Conservation (phyloP, 2,113 vertebrate species). For the Cyanoderma ruficeps region DNA sequence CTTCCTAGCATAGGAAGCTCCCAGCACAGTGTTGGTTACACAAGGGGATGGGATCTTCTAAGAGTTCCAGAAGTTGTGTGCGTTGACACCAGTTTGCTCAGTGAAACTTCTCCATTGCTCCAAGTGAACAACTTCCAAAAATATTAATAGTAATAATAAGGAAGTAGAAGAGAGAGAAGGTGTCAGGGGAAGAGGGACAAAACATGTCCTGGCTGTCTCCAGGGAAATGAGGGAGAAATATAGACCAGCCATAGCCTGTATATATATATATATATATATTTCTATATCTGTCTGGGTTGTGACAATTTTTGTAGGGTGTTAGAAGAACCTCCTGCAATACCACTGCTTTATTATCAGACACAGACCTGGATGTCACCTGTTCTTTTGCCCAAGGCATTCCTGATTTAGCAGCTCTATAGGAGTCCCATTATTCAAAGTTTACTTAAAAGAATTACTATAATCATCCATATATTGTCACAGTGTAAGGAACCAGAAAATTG, state of each 20-base stretch:
- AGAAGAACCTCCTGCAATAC: not conserved
- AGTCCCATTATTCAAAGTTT: conserved; percentile 11
- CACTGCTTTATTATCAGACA: not conserved
- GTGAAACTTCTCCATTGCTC: not conserved
- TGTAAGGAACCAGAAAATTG: conserved; percentile 30
- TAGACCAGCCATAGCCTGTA: not conserved
- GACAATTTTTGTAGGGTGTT: not conserved
- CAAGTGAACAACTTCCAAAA: not conserved
- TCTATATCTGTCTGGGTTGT: not conserved
- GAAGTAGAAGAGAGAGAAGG: not conserved
- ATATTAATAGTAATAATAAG: not conserved
- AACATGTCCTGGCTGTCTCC: not conserved
- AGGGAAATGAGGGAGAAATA: not conserved
- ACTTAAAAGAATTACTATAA: conserved; percentile 4
- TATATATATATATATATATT: not conserved
- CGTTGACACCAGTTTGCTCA: not conserved
- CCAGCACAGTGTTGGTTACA: not conserved
- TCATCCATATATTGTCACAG: not conserved
- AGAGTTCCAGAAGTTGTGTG: not conserved
- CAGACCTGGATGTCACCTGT: not conserved
- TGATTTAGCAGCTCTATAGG: not conserved
- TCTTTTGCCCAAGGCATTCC: not conserved
- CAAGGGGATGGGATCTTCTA: not conserved
- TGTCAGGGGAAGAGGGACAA: not conserved
- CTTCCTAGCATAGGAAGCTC: not conserved